Evolutionary conservation across 2,888 invertebrate species (phyloP), one percentile per base, ranked within the genome.

Genomic region (Timema cristinae): DNA sequence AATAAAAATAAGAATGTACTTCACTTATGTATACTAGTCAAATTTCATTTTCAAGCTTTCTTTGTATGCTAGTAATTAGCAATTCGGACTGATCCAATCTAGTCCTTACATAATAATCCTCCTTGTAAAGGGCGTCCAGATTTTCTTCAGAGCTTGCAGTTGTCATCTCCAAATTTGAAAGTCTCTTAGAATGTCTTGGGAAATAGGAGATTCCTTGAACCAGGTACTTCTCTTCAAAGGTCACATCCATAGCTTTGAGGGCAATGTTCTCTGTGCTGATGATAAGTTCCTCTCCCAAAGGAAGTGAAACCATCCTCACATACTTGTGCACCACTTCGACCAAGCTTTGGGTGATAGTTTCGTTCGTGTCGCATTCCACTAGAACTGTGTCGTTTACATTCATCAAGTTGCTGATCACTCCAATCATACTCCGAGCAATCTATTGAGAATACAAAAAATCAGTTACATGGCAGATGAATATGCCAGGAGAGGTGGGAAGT

Each of bases 381-480:
- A 73, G 54, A 47, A 73, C 73, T n/a, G 68, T 50, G n/a, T 72
- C 72, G 70, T 73, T 73, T 6, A 70, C 72, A 56, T 13, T 67
- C 73, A 73, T 73, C 51, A 73, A 52, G 52, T 73, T 73, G 68
- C 73, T 73, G 9, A 73, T 70, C 11, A 73, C 66, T 49, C 63
- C 52, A 13, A 73, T 67, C 72, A 73, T 68, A n/a, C 54, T 67
- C 51, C 70, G 69, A 9, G 73, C 73, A 54, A 73, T 70, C 73
- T 73, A 32, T 1, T 32, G 32, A 32, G 32, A 32, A 32, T 1
- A 32, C 32, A 32, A 4, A 32, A 32, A 32, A 32, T 4, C 32
- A 32, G 32, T 32, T 32, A 32, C 1, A 32, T 2, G 1, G 32
- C 32, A 32, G 32, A 32, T 32, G 32, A 32, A 32, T 32, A 32